Percentiles rank a stretch among this genome's conserved stretches.
phyloP scores from a whole-genome alignment of 2,888 invertebrate genomes.

The Didymodactylos carnosus region DNA sequence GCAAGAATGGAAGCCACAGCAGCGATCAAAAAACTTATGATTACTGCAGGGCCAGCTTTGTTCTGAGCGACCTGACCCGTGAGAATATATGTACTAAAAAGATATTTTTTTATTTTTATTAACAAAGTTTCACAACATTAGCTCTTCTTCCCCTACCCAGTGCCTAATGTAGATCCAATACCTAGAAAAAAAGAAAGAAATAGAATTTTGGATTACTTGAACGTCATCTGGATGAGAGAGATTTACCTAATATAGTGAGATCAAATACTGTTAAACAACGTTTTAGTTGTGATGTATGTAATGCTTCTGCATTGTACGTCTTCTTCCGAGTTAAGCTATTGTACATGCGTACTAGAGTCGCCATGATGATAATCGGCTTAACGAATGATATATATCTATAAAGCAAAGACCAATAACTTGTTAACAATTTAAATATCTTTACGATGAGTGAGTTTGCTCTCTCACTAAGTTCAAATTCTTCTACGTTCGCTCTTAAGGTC shows the following conservation, averaged over 20 bases:
- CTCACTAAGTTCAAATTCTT: too few relatives aligned
- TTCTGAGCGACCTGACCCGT: slow-evolving; percentile 77
- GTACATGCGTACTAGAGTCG: too few relatives aligned
- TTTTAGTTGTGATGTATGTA: neutral
- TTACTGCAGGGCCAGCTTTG: slow-evolving; percentile 31
- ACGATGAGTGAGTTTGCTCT: too few relatives aligned
- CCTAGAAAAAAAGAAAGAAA: neutral
- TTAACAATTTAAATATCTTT: too few relatives aligned
- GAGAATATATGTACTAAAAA: slow-evolving; percentile 59
- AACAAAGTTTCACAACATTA: too few relatives aligned
- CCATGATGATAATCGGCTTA: too few relatives aligned
- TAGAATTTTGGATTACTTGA: neutral
- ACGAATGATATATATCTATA: too few relatives aligned
- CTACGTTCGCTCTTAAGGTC: too few relatives aligned
- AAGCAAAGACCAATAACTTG: too few relatives aligned
- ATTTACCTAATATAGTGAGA: neutral
- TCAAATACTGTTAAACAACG: neutral
- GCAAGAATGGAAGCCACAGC: slow-evolving; percentile 29
- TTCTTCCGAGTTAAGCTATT: neutral
- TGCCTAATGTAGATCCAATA: neutral
- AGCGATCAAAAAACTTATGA: slow-evolving; percentile 49
- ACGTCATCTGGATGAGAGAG: too few relatives aligned
- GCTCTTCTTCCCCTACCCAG: too few relatives aligned
- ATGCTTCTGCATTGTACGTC: neutral
- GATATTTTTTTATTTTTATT: too few relatives aligned